Evolutionary conservation across 2,797 vertebrate species (phyloP), one percentile per base, ranked within the genome.

Genomic region (Enteromius paludinosus): DNA sequence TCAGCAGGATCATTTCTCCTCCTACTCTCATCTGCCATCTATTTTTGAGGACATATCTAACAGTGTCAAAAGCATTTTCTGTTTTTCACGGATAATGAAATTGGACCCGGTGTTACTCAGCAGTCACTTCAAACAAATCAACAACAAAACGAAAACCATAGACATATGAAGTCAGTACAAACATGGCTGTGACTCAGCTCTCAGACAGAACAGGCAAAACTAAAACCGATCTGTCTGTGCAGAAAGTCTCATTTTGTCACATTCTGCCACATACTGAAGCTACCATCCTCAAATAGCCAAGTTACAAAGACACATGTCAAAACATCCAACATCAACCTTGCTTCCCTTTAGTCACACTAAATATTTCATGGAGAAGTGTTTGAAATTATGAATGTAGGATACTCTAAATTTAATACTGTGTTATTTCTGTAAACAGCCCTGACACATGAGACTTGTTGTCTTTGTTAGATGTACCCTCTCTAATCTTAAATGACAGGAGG

Each of bases 301-400:
- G 81, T 86, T 79, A 78, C 43, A 80, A 72, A 72, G 66, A 79
- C 78, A 83, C 52, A 80, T 76, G 83, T 86, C 87, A 86, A 81
- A 86, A 85, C 81, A 88, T 84, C 54, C 74, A 78, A 25, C 85
- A 85, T 71, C 80, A 83, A 69, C 79, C 83, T 81, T n/a, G 49
- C 62, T 83, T 70, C 45, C 64, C 62, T 82, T 88, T 83, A 86
- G 78, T 86, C 86, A 72, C 78, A 54, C 79, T 88, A 76, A 84
- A 88, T 86, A 83, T 87, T 84, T 87, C 17, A 87, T 83, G 69
- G 77, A 35, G 11, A 14, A 79, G 15, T 65, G 62, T 82, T 79
- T 47, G 33, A 68, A 79, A 81, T 75, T n/a, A 47, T 43, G 74
- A 68, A 65, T 71, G 49, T 75, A 38, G 78, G 56, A 79, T 80